phyloP scores from a whole-genome alignment of 2,888 invertebrate genomes.

The Adela reaumurella region DNA sequence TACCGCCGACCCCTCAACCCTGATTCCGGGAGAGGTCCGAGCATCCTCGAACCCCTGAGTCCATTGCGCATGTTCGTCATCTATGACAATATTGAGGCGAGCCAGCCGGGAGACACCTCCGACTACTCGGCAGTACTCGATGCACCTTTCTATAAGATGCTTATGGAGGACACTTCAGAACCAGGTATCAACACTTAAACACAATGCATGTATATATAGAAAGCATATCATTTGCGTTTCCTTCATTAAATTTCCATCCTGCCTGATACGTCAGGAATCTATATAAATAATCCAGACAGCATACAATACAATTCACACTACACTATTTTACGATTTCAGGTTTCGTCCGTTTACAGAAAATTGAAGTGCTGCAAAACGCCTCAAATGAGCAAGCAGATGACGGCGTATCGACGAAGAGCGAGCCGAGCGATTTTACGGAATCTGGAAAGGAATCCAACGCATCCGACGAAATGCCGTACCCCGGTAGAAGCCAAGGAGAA shows the following conservation, averaged over 20 bases:
- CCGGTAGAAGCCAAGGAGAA: slow-evolving; percentile 20
- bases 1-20: slow-evolving; percentile 35
- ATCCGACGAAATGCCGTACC: slow-evolving; percentile 30
- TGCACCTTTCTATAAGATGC: slow-evolving; percentile 60
- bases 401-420: slow-evolving; percentile 14
- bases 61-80: slow-evolving; percentile 64
- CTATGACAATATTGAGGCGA: slow-evolving; percentile 71
- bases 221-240: too few relatives aligned
- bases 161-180: slow-evolving; percentile 52
- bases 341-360: slow-evolving; percentile 52
- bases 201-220: too few relatives aligned
- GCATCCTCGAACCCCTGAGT: slow-evolving; percentile 52
- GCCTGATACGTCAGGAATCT: not conserved
- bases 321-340: slow-evolving; percentile 35
- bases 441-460: slow-evolving; percentile 43
- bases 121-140: slow-evolving; percentile 58
- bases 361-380: slow-evolving; percentile 45
- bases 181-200: too few relatives aligned
- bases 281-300: not conserved
- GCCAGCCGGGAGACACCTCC: slow-evolving; percentile 59
- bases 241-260: too few relatives aligned
- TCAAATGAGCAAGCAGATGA: slow-evolving; percentile 24
- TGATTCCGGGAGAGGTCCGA: slow-evolving; percentile 12
- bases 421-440: slow-evolving; percentile 40
- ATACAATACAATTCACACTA: too few relatives aligned